phyloP scores from a whole-genome alignment of 92 coral and sea anemone genomes.

The Nematostella vectensis region DNA sequence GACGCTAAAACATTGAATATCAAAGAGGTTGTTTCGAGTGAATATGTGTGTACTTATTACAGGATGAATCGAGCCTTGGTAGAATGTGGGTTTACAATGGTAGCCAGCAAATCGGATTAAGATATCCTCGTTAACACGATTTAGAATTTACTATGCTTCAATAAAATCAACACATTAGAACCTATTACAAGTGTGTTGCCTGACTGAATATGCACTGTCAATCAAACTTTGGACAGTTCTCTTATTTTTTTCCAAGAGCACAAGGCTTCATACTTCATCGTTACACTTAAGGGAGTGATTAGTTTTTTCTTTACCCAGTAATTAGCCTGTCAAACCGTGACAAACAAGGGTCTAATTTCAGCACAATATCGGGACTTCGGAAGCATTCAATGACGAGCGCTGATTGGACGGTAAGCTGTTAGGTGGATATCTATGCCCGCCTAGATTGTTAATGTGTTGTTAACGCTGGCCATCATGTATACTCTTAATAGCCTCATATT shows the following conservation, averaged over 20 bases:
- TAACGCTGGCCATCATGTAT: conserved; percentile 59
- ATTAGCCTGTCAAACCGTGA: conserved; percentile 61
- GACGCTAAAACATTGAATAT: too few relatives aligned
- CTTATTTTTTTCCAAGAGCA: conserved; percentile 38
- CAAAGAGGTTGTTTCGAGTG: too few relatives aligned
- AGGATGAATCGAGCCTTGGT: too few relatives aligned
- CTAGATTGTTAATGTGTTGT: conserved; percentile 69
- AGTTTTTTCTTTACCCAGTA: conserved; percentile 60
- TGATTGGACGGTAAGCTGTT: conserved; percentile 61
- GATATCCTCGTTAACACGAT: neutral
- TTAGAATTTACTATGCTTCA: conserved; percentile 3
- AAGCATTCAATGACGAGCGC: conserved; percentile 38
- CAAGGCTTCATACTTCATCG: conserved; percentile 35
- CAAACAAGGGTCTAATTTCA: conserved; percentile 78
- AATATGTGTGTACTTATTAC: too few relatives aligned
- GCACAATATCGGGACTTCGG: conserved; percentile 74
- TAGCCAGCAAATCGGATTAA: conserved; percentile 3
- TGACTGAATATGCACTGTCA: conserved; percentile 42
- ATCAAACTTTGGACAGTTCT: conserved; percentile 55
- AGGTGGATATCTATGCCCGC: conserved; percentile 78
- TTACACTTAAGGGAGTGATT: conserved; percentile 51
- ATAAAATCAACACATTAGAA: conserved; percentile 3
- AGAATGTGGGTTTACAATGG: too few relatives aligned
- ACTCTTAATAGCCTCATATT: conserved; percentile 52
- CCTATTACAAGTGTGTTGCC: neutral